Evolutionary conservation across 1,140 invertebrate species (phyloP).

Genomic region (Drosophila neocordata): DNA sequence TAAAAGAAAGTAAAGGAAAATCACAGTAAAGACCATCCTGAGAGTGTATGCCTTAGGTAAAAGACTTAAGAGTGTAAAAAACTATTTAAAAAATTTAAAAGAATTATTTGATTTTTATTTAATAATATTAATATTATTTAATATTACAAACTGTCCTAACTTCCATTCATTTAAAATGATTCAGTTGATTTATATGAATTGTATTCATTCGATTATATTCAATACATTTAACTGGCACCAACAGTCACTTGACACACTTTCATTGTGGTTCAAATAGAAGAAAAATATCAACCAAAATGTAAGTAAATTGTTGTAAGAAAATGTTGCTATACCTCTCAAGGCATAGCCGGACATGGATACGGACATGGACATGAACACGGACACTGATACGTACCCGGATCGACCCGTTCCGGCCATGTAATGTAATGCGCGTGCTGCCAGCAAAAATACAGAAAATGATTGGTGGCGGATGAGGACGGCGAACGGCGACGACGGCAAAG

Average conservation of each 20-base stretch:
- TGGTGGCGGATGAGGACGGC: constrained; percentile 7
- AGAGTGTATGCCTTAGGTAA: background rate
- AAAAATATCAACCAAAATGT: constrained; percentile 40
- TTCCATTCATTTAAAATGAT: no score
- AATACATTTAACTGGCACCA: constrained; percentile 47
- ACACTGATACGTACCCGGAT: constrained; percentile 21
- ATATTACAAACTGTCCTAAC: no score
- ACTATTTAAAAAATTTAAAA: no score
- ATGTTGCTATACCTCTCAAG: constrained; percentile 18
- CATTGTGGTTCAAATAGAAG: constrained; percentile 33
- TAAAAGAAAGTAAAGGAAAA: background rate
- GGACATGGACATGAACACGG: constrained; percentile 23
- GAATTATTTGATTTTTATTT: no score
- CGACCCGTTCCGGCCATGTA: constrained; percentile 55
- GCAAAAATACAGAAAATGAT: constrained; percentile 66
- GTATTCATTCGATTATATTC: background rate
- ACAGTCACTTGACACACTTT: constrained; percentile 59
- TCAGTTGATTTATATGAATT: no score
- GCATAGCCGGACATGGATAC: constrained; percentile 6
- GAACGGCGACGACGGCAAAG: constrained; percentile 10
- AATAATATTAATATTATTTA: no score
- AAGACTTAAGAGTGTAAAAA: background rate
- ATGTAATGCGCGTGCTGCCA: constrained; percentile 74
- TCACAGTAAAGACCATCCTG: background rate
- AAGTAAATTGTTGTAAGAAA: constrained; percentile 48